These are phyloP conservation scores for Girardinus metallicus DNA, from an alignment of 2,797 vertebrate species.

Conservation along the genomic window DNA sequence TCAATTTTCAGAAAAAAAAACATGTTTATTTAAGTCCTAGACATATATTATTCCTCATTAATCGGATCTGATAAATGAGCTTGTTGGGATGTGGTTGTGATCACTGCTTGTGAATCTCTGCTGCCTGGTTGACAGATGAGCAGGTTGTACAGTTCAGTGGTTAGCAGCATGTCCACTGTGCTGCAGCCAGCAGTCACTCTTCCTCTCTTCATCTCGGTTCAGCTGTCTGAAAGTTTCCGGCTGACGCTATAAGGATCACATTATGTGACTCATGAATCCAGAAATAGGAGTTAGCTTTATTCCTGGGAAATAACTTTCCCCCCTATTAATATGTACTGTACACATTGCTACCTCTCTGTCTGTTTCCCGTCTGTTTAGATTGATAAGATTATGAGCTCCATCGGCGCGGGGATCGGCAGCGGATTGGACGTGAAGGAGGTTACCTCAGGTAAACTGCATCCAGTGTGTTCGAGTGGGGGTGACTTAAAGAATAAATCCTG, in stretches of 20 bases:
- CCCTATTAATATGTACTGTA: slow-evolving; percentile 22
- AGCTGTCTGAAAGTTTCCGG: slow-evolving; percentile 25
- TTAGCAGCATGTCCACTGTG: slow-evolving; percentile 29
- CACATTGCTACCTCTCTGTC: slow-evolving; percentile 14
- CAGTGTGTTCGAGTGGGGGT: background rate
- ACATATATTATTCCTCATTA: background rate
- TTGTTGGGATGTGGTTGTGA: background rate
- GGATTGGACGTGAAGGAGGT: slow-evolving; percentile 85
- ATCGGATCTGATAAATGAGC: background rate
- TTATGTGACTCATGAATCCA: slow-evolving; percentile 59
- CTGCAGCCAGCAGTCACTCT: slow-evolving; percentile 23
- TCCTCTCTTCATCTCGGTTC: slow-evolving; percentile 35
- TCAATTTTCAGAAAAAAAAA: background rate
- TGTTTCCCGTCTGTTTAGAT: slow-evolving; percentile 80
- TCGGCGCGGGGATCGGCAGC: slow-evolving; percentile 92
- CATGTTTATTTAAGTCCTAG: background rate
- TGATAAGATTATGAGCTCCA: slow-evolving; percentile 98
- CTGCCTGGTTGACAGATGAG: slow-evolving; percentile 40
- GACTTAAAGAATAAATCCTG: background rate
- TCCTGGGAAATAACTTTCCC: slow-evolving; percentile 50
- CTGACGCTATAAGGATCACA: slow-evolving; percentile 57
- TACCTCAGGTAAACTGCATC: slow-evolving; percentile 81
- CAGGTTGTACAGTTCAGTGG: slow-evolving; percentile 30
- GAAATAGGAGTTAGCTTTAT: slow-evolving; percentile 60
- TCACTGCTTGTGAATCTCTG: background rate